Base-by-base conservation (phyloP, 92 coral and sea anemone species). In the Montipora capitata region DNA sequence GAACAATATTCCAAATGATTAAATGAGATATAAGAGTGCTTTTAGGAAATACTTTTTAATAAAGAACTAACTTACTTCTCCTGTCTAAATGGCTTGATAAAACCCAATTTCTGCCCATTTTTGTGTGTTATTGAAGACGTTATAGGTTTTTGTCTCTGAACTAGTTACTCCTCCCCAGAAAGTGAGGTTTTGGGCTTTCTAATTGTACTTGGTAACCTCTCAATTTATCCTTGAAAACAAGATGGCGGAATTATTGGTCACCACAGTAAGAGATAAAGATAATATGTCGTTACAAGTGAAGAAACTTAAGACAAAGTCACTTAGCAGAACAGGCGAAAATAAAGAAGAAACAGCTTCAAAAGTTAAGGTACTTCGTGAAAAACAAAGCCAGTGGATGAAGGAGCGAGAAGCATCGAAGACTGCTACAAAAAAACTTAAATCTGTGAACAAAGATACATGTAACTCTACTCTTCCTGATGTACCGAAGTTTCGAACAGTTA, bases 321-420 rank as follows among this genome's bases (percentile, higher is more conserved):
- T 88, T 5, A 93, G 72, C 49, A 89, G 82, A 59, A 88, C 88
- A 83, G 42, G 70, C 58, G 85, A 78, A 15, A 73, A 83, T 16
- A 67, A 81, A 45, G 97, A 93, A 52, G 93, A 91, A 54, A 91
- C 98, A 5, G 84, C 93, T n/a, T 96, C 94, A 59, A 97, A 97
- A 87, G 98, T 96, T 43, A 92, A 96, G 35, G 87, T 91, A 58
- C 90, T 97, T 41, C 94, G 95, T 52, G 96, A 97, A 77, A 85
- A 95, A 76, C 99, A 97, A 69, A 93, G 92, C 63, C 92, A 85
- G 11, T 97, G 99, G 99, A 94, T 97, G 98, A 93, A 84, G 82
- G 96, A 97, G 68, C 74, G 99, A 83, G 98, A 97, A 39, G 93
- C 86, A 10, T 93, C 96, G 9, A 96, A 90, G 51, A 51, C 96